These are phyloP conservation scores for Notodonta dromedarius DNA, from an alignment of 2,888 invertebrate genomes.

Conservation along the genomic window DNA sequence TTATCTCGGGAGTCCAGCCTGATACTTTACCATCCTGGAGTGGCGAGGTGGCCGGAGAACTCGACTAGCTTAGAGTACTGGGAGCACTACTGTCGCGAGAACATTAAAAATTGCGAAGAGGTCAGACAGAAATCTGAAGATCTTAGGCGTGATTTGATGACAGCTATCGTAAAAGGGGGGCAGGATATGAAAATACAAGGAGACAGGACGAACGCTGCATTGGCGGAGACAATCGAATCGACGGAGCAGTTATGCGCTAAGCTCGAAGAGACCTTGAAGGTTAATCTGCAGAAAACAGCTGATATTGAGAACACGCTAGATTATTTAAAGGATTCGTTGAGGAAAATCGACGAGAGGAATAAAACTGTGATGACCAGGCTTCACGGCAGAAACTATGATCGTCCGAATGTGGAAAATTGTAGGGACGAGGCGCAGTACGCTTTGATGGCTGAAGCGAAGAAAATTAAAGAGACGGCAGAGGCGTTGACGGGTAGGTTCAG, in stretches of 20 bases:
- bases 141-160: constrained; percentile 87
- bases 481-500: constrained; percentile 85
- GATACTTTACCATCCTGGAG: constrained; percentile 90
- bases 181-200: constrained; percentile 93
- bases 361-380: constrained; percentile 94
- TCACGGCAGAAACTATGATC: constrained; percentile 86
- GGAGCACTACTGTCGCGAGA: constrained; percentile 92
- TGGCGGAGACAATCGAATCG: constrained; percentile 88
- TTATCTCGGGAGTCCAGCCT: constrained; percentile 87
- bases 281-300: constrained; percentile 89
- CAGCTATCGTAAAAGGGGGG: constrained; percentile 90
- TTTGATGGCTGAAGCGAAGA: constrained; percentile 89
- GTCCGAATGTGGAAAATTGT: constrained; percentile 93
- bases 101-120: constrained; percentile 89
- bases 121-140: constrained; percentile 89
- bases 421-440: constrained; percentile 92
- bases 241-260: constrained; percentile 88
- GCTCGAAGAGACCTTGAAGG: constrained; percentile 88
- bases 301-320: constrained; percentile 91
- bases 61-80: constrained; percentile 88
- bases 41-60: constrained; percentile 91
- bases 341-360: constrained; percentile 89
- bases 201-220: constrained; percentile 90
- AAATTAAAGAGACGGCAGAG: constrained; percentile 69
- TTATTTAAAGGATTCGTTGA: constrained; percentile 86